A percentile compares a stretch with the other conserved stretches of the same genome.
Evolutionary conservation across 2,797 vertebrate genomes (phyloP).

Genomic region (Numenius phaeopus): DNA sequence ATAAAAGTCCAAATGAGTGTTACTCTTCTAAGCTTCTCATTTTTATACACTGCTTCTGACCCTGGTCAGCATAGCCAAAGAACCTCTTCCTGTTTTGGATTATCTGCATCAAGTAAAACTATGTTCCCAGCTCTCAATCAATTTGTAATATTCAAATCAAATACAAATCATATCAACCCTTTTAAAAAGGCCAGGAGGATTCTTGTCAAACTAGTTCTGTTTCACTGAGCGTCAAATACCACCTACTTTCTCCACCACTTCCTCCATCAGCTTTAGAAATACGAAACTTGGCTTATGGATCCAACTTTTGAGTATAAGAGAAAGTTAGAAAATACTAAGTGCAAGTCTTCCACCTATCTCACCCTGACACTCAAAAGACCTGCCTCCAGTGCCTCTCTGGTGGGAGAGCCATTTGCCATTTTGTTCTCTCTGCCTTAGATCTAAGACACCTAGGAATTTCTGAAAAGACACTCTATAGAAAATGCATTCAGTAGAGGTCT

Average conservation of each 20-base stretch:
- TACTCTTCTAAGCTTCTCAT: neutral
- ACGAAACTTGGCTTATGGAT: neutral
- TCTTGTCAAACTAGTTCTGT: neutral
- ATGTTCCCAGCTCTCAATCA: neutral
- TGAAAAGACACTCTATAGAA: neutral
- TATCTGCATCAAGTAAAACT: neutral
- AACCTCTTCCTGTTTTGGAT: neutral
- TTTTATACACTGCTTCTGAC: neutral
- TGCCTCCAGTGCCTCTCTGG: neutral
- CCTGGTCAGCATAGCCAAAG: neutral
- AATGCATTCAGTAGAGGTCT: neutral
- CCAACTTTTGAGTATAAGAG: neutral
- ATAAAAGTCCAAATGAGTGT: neutral
- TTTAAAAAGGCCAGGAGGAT: neutral
- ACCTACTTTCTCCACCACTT: neutral
- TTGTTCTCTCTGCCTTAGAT: neutral
- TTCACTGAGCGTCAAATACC: neutral
- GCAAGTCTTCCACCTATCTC: neutral
- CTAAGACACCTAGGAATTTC: neutral
- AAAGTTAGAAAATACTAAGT: neutral
- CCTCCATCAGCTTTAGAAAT: neutral
- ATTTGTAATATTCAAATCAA: neutral
- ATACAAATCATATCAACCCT: neutral
- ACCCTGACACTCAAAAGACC: neutral
- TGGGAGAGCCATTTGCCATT: neutral